Conservation (phyloP, 2,888 invertebrate genomes). For the Cephus pygmeus region DNA sequence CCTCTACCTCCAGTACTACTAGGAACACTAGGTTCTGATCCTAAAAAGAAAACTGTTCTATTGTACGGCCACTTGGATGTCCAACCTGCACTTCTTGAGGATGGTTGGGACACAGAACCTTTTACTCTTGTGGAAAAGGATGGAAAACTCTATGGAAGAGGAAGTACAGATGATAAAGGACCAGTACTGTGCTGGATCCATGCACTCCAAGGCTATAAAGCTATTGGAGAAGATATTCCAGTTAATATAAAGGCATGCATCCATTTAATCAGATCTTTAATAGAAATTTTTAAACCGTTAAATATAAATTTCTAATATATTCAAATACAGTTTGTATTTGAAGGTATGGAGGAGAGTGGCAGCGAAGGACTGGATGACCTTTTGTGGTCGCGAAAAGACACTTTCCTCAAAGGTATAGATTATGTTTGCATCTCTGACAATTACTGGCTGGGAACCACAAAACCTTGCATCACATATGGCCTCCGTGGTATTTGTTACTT, state of each 20-base stretch:
- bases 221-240: slow-evolving; percentile 76
- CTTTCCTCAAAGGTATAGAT: slow-evolving; percentile 86
- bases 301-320: neutral
- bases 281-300: neutral
- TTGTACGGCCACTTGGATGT: slow-evolving; percentile 99
- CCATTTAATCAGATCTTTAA: neutral
- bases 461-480: slow-evolving; percentile 97
- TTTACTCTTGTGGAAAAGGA: slow-evolving; percentile 89
- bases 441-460: slow-evolving; percentile 97
- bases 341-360: slow-evolving; percentile 99
- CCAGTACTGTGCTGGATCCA: slow-evolving; percentile 96
- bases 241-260: slow-evolving; percentile 74
- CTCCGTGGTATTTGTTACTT: slow-evolving; percentile 94
- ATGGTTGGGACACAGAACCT: slow-evolving; percentile 97
- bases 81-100: slow-evolving; percentile 91
- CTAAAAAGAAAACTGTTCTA: slow-evolving; percentile 90
- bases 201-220: slow-evolving; percentile 89
- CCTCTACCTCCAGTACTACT: slow-evolving; percentile 88
- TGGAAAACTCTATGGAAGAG: slow-evolving; percentile 91
- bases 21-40: slow-evolving; percentile 80
- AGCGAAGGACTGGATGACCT: slow-evolving; percentile 95
- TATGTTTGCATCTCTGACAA: slow-evolving; percentile 98
- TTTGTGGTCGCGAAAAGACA: slow-evolving; percentile 76
- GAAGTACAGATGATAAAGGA: slow-evolving; percentile 94
- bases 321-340: slow-evolving; percentile 82